phyloP scores from a whole-genome alignment of 2,797 vertebrate species.

The Sebastes diploproa region DNA sequence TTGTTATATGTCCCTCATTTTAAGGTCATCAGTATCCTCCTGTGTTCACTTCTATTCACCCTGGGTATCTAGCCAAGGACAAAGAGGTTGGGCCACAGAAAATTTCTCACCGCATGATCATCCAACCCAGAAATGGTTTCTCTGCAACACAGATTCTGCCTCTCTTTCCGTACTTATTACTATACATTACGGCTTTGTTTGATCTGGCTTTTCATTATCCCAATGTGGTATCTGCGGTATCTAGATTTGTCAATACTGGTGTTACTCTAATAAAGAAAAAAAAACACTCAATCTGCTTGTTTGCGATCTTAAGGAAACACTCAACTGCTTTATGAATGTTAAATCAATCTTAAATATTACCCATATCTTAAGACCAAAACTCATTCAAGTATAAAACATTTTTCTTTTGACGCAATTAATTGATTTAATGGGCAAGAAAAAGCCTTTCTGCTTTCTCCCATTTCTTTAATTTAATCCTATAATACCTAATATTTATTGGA shows the following conservation, averaged over 20 bases:
- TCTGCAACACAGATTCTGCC: neutral
- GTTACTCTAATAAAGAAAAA: neutral
- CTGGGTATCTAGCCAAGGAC: constrained; percentile 63
- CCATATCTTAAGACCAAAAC: neutral
- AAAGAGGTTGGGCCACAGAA: constrained; percentile 22
- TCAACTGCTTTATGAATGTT: neutral
- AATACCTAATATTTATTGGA: neutral
- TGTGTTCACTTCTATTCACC: constrained; percentile 72
- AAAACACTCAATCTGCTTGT: neutral
- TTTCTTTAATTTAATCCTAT: neutral
- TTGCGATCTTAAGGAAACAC: neutral
- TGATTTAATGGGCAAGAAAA: neutral
- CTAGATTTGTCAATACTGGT: neutral
- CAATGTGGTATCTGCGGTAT: neutral
- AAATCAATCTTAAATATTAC: neutral
- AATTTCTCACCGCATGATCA: constrained; percentile 8
- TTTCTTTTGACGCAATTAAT: neutral
- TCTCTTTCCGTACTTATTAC: neutral
- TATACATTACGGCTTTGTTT: neutral
- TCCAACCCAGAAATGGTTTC: constrained; percentile 32
- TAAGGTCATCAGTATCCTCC: constrained; percentile 79
- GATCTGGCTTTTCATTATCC: neutral
- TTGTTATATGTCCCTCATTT: constrained; percentile 68
- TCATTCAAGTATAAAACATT: neutral
- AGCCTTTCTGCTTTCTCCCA: neutral